These are phyloP conservation scores for Pipistrellus kuhlii DNA, from an alignment of 2,797 vertebrate species.

Conservation along the genomic window DNA sequence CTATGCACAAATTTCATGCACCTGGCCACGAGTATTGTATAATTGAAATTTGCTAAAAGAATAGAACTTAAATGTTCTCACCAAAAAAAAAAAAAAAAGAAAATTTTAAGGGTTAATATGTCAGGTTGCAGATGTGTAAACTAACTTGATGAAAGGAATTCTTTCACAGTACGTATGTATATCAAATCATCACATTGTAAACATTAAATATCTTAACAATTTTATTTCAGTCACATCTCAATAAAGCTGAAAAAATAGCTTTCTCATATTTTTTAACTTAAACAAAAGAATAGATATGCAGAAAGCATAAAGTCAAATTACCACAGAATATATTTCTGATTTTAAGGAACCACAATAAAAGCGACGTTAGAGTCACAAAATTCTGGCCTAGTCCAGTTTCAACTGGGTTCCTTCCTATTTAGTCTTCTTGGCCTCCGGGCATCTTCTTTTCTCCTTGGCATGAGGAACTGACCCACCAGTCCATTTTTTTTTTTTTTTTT, in stretches of 20 bases:
- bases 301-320: not conserved
- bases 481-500: not conserved
- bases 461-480: not conserved
- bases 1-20: too few species aligned
- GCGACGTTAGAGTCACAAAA: not conserved
- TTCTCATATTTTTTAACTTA: not conserved
- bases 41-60: not conserved
- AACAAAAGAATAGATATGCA: not conserved
- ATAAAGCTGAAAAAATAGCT: not conserved
- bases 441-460: not conserved
- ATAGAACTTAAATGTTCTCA: not conserved
- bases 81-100: not conserved
- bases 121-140: not conserved
- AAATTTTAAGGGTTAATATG: not conserved
- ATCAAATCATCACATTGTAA: not conserved
- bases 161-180: not conserved
- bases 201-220: not conserved
- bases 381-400: not conserved
- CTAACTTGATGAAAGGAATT: not conserved
- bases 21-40: not conserved
- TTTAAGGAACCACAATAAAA: not conserved
- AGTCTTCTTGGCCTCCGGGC: not conserved
- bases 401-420: not conserved
- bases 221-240: not conserved
- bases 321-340: not conserved